Conservation (phyloP, 2,888 invertebrate species). For the Mylabris sibirica region DNA sequence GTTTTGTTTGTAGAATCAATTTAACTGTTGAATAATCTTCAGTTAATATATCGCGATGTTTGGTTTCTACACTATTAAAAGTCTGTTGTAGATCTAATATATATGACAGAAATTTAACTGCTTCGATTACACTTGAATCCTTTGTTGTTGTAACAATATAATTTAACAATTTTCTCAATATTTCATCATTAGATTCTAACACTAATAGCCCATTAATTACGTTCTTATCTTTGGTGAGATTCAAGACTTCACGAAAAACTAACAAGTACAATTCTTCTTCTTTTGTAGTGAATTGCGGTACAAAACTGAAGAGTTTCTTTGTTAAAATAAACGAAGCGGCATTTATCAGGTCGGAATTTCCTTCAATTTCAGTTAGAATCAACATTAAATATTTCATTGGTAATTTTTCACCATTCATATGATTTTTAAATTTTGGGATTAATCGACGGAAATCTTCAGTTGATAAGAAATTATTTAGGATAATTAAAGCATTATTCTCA, state of each 20-base stretch:
- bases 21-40: not conserved
- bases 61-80: not conserved
- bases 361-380: not conserved
- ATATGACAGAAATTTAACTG: not conserved
- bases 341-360: not conserved
- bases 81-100: not conserved
- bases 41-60: not conserved
- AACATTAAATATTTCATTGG: not conserved
- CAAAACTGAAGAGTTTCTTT: not conserved
- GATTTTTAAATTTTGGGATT: not conserved
- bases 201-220: not conserved
- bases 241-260: not conserved
- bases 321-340: not conserved
- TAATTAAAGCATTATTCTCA: not conserved
- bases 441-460: not conserved
- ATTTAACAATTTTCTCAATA: not conserved
- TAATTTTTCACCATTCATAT: not conserved
- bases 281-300: not conserved
- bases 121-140: not conserved
- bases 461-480: not conserved
- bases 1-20: not conserved
- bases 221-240: not conserved
- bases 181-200: not conserved
- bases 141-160: not conserved
- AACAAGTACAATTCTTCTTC: not conserved